Base-by-base conservation (phyloP, 2,888 invertebrate species). In the Tethea ocularis region DNA sequence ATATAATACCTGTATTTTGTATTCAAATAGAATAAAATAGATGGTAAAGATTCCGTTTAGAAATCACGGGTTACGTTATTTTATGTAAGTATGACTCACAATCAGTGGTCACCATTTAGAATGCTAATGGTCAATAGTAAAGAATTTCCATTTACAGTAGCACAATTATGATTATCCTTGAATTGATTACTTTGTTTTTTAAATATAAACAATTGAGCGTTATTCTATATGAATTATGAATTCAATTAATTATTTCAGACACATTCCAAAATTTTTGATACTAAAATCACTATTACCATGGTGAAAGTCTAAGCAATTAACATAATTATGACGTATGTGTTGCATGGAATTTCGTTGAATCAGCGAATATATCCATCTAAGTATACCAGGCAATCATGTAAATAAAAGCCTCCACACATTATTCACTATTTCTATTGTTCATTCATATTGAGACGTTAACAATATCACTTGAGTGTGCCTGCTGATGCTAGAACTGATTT, bases 81-180 rank as follows among this genome's bases (percentile, higher is more conserved):
- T 78, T 80, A 78, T 69, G 71, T 74, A 77, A 78, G 57, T 66
- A 65, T 80, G 80, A 78, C 61, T n/a, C n/a, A n/a, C n/a, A n/a
- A n/a, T 78, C 79, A 79, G 52, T n/a, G 53, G 38, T 57, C 65
- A 61, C 61, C 66, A 22, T 33, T 33, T 20, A 61, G 78, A 75
- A 78, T 80, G 61, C 57, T 68, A 75, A 76, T 70, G 53, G 56
- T n/a, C 36, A 6, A 23, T 15, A 23, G 17, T 22, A 36, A 7
- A 54, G 33, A 36, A 22, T 17, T 22, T 17, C 2, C 33, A 11
- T 11, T 5, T 3, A 11, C 33, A 54, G 54, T 54, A 33, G 7
- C 11, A 13, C 54, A 33, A 54, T 33, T 33, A 24, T 52, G 15
- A 26, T 46, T 10, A 20, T n/a, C 46, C 46, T 46, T 46, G 5